Evolutionary conservation across 53 echinoderm and acorn worm genomes (phyloP).

Genomic region (Glandiceps talaboti): DNA sequence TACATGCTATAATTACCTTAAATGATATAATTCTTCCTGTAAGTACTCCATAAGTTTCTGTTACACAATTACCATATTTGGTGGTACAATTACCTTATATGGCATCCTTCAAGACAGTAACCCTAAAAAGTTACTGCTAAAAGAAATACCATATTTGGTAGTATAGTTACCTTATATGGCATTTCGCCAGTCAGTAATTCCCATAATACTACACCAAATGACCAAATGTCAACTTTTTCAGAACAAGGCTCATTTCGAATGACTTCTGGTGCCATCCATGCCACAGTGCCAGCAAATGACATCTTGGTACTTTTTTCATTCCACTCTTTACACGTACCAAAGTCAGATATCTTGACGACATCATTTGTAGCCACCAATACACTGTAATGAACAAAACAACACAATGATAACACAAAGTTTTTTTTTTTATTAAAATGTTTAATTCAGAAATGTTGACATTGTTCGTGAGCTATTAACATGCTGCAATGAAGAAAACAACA

Average conservation of each 20-base stretch:
- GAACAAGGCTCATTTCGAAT: conserved; percentile 94
- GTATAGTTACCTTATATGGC: conserved; percentile 97
- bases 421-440: too few relatives aligned
- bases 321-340: conserved; percentile 90
- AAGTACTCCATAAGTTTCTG: neutral
- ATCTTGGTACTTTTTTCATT: conserved; percentile 99
- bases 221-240: conserved; percentile 97
- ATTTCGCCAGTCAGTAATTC: conserved; percentile 96
- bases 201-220: conserved; percentile 95
- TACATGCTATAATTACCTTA: too few relatives aligned
- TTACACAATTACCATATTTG: neutral
- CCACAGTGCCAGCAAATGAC: conserved; percentile 96
- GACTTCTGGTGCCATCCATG: conserved; percentile 99
- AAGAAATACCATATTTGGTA: too few relatives aligned
- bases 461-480: too few relatives aligned
- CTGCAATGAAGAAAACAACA: too few relatives aligned
- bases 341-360: conserved; percentile 93
- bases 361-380: conserved; percentile 85
- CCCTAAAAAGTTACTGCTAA: too few relatives aligned
- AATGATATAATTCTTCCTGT: neutral
- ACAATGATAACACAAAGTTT: neutral
- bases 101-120: too few relatives aligned
- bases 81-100: too few relatives aligned
- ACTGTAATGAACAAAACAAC: conserved; percentile 30
- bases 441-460: too few relatives aligned